Conservation (phyloP, 2,888 invertebrate genomes). For the Hirtodrosophila confusa region DNA sequence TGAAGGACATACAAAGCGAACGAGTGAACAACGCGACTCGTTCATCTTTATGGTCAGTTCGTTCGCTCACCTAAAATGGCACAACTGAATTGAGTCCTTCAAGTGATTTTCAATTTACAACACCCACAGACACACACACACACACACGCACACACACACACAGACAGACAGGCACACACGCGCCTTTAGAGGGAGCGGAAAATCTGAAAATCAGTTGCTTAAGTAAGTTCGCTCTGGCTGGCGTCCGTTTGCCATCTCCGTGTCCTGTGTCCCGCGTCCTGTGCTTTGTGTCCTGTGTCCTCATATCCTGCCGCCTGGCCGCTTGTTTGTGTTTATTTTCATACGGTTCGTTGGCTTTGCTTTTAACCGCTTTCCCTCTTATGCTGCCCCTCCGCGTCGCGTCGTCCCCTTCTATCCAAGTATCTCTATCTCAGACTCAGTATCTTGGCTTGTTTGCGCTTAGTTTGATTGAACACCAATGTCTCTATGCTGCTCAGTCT, state of each 20-base stretch:
- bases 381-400: background rate
- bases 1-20: too few species aligned
- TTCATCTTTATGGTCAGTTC: too few species aligned
- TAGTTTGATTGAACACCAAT: conserved; percentile 75
- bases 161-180: conserved; percentile 12
- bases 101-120: too few species aligned
- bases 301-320: conserved; percentile 45
- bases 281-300: conserved; percentile 29
- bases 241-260: conserved; percentile 47
- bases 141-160: conserved; percentile 3
- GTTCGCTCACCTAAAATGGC: too few species aligned
- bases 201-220: conserved; percentile 76
- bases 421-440: conserved; percentile 1
- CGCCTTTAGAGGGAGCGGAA: conserved; percentile 37
- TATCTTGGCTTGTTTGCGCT: conserved; percentile 63
- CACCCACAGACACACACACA: conserved; percentile 7
- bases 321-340: conserved; percentile 68
- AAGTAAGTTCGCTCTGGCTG: conserved; percentile 58
- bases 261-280: conserved; percentile 27
- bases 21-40: too few species aligned
- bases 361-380: conserved; percentile 26
- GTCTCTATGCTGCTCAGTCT: conserved; percentile 9
- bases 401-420: background rate
- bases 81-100: too few species aligned
- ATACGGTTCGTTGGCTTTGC: conserved; percentile 73